These are phyloP conservation scores for Enteromius mattozi DNA, from an alignment of 2,797 vertebrate species.

Conservation along the genomic window DNA sequence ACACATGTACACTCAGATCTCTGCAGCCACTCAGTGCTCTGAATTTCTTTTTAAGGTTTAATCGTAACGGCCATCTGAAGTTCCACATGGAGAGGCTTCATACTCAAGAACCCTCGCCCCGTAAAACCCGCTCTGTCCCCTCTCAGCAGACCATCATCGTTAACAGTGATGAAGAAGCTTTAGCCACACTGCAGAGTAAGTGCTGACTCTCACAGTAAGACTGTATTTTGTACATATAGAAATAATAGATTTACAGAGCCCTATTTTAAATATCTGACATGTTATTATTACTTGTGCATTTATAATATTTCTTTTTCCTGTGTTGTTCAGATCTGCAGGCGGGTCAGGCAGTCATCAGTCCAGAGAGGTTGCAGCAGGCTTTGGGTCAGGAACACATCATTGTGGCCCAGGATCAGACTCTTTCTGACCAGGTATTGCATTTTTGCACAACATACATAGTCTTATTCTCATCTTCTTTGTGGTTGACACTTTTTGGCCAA, in stretches of 20 bases:
- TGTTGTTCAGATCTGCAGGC: constrained; percentile 83
- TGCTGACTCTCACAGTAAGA: background rate
- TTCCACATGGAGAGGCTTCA: constrained; percentile 97
- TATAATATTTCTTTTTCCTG: background rate
- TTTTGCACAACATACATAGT: background rate
- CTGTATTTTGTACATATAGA: background rate
- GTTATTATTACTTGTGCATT: background rate
- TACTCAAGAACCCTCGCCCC: constrained; percentile 77
- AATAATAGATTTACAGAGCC: background rate
- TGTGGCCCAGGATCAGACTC: constrained; percentile 87
- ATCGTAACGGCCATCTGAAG: constrained; percentile 96
- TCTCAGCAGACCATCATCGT: constrained; percentile 90
- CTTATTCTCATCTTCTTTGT: background rate
- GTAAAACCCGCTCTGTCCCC: constrained; percentile 65
- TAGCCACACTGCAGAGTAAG: constrained; percentile 92
- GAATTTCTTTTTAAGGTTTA: constrained; percentile 83
- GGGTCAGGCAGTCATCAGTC: constrained; percentile 83
- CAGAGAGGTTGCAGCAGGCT: constrained; percentile 86
- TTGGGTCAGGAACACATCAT: constrained; percentile 94
- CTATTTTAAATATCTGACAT: background rate
- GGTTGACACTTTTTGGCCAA: background rate
- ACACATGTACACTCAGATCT: background rate
- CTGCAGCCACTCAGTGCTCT: background rate
- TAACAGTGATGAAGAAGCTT: constrained; percentile 89
- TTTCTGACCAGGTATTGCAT: constrained; percentile 86